Evolutionary conservation across 2,113 vertebrate genomes (phyloP).

Genomic region (Phrynosoma platyrhinos): DNA sequence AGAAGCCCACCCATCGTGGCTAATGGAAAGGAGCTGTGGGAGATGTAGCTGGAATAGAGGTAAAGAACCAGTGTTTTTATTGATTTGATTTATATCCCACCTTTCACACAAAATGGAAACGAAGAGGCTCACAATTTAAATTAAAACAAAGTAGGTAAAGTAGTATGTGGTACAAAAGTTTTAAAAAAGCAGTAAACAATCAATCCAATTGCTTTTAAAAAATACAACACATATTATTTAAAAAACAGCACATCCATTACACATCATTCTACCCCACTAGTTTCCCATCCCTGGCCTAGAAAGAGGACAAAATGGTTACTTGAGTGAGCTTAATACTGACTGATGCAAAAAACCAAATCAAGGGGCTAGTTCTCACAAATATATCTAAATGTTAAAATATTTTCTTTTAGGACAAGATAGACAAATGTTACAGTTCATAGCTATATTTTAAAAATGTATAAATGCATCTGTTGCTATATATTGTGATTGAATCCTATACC

Average conservation of each 20-base stretch:
- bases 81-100: no score
- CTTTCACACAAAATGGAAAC: no score
- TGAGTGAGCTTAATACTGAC: rapidly evolving
- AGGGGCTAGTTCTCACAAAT: background rate
- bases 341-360: background rate
- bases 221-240: no score
- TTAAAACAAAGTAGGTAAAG: no score
- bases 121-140: no score
- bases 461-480: background rate
- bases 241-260: no score
- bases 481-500: background rate
- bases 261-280: no score
- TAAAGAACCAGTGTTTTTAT: no score
- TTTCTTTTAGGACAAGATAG: background rate
- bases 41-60: background rate
- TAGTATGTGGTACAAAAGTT: no score
- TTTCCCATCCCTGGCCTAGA: rapidly evolving
- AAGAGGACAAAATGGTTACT: slow-evolving; percentile 14
- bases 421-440: background rate
- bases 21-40: background rate
- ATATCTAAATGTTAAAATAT: background rate
- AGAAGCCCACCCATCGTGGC: background rate
- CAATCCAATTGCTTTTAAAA: no score
- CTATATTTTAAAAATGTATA: background rate
- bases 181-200: no score